These are phyloP conservation scores for Cenopis cana DNA, from an alignment of 2,888 invertebrate genomes.

Conservation along the genomic window DNA sequence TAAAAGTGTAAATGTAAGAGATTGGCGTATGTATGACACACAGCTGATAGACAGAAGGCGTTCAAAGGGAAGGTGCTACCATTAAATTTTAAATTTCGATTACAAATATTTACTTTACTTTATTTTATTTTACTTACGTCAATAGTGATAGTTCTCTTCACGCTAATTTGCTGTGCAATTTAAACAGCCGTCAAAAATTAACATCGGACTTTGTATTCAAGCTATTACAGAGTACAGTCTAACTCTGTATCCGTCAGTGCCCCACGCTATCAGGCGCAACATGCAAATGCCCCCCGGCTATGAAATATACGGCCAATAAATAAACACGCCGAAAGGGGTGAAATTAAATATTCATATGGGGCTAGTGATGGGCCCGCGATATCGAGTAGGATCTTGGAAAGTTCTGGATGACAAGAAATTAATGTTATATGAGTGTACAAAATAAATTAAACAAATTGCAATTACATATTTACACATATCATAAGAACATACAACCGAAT, in stretches of 20 bases:
- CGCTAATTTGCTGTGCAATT: background rate
- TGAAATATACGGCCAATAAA: constrained; percentile 85
- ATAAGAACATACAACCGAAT: too few relatives aligned
- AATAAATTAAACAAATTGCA: too few relatives aligned
- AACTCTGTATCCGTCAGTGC: constrained; percentile 38
- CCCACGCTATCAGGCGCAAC: constrained; percentile 53
- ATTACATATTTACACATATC: too few relatives aligned
- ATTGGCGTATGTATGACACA: too few relatives aligned
- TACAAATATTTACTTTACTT: too few relatives aligned
- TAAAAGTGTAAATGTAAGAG: too few relatives aligned
- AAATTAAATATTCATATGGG: constrained; percentile 81
- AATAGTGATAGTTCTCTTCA: background rate
- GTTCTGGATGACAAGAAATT: background rate
- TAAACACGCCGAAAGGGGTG: constrained; percentile 81
- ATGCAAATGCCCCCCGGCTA: constrained; percentile 76
- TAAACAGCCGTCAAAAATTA: background rate
- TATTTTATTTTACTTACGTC: too few relatives aligned
- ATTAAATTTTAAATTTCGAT: too few relatives aligned
- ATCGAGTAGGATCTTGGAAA: constrained; percentile 9
- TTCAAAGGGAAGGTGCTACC: too few relatives aligned
- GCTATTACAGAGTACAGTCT: background rate
- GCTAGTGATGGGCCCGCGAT: constrained; percentile 59
- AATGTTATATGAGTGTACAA: too few relatives aligned
- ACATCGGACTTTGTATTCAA: background rate
- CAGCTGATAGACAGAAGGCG: too few relatives aligned